Evolutionary conservation across 1,140 invertebrate genomes (phyloP).

Genomic region (Eriosoma lanigerum): DNA sequence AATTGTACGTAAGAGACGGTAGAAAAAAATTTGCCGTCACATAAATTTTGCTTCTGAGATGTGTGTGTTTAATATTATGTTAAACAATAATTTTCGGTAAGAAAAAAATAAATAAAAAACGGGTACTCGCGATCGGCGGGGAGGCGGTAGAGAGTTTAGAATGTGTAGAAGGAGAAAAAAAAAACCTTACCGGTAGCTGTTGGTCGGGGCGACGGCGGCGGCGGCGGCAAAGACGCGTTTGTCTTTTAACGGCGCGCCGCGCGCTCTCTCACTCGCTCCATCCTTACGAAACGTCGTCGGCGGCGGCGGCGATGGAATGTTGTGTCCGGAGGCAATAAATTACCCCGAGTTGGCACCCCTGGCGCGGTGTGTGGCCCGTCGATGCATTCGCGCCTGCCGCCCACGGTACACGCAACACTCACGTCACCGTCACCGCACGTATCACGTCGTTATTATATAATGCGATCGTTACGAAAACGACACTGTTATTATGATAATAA

Average conservation of each 20-base stretch:
- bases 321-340: slow-evolving; percentile 28
- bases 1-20: no score
- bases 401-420: neutral
- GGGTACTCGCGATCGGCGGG: no score
- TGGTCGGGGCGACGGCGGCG: slow-evolving; percentile 20
- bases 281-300: neutral
- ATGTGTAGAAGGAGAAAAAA: no score
- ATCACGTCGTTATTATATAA: no score
- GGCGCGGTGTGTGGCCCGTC: slow-evolving; percentile 36
- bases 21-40: no score
- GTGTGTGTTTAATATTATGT: neutral
- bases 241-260: neutral
- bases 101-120: slow-evolving; percentile 9
- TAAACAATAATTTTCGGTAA: neutral
- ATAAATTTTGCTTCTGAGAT: no score
- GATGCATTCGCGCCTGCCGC: neutral
- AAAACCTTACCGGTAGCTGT: slow-evolving; percentile 26
- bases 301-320: slow-evolving; percentile 16
- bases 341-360: slow-evolving; percentile 45
- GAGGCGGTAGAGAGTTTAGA: no score
- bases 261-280: neutral
- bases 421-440: no score
- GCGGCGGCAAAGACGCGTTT: neutral
- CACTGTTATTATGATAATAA: no score
- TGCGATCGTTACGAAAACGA: neutral